Conservation (phyloP, 2,888 invertebrate species). For the Diarsia rubi region DNA sequence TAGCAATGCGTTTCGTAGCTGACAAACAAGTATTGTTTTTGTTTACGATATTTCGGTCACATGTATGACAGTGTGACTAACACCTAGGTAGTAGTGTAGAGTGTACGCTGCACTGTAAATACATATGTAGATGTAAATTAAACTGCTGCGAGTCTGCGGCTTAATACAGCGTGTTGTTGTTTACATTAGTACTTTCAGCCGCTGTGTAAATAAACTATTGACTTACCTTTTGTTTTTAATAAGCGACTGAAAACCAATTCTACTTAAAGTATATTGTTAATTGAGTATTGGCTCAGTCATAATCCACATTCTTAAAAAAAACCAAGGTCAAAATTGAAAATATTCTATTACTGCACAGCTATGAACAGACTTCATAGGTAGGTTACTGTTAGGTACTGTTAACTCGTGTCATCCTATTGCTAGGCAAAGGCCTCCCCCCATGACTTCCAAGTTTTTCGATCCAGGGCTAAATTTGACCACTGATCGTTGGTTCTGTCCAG, state of each 20-base stretch:
- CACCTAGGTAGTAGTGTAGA: constrained; percentile 22
- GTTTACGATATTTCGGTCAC: constrained; percentile 61
- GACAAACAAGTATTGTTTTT: constrained; percentile 67
- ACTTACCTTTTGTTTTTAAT: constrained; percentile 17
- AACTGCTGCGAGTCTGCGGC: constrained; percentile 26
- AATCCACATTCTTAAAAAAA: constrained; percentile 23
- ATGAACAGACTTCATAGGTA: background rate
- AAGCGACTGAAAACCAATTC: background rate
- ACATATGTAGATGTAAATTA: constrained; percentile 34
- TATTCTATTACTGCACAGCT: constrained; percentile 3
- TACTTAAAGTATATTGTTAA: background rate
- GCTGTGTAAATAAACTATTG: constrained; percentile 34
- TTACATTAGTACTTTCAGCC: constrained; percentile 44
- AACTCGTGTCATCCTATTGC: no score
- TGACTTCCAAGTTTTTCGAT: no score
- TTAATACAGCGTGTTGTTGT: constrained; percentile 46
- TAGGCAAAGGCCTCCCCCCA: no score
- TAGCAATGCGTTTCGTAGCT: constrained; percentile 28
- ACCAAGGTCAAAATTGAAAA: constrained; percentile 35
- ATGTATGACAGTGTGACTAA: constrained; percentile 53
- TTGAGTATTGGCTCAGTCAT: constrained; percentile 5
- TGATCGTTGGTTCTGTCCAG: no score
- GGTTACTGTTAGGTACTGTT: no score
- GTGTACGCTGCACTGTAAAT: constrained; percentile 10
- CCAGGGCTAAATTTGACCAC: no score